Percentiles rank a stretch among this genome's conserved stretches.
phyloP scores from a whole-genome alignment of 1,140 invertebrate species.

The Rhagoletis zephyria region DNA sequence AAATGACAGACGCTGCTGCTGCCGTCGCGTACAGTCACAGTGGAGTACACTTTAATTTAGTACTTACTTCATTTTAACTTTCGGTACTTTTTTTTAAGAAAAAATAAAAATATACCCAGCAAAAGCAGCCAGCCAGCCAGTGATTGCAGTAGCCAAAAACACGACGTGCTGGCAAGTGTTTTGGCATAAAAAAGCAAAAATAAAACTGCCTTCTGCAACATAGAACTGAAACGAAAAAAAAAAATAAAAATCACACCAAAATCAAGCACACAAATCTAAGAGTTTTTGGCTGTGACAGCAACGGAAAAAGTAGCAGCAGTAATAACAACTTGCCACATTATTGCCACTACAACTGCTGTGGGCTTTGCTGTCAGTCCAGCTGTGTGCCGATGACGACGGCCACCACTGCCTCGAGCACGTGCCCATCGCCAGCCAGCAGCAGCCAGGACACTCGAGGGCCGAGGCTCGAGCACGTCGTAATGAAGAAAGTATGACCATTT shows the following conservation, averaged over 20 bases:
- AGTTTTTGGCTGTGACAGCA: neutral
- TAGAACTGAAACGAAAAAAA: neutral
- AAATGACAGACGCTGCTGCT: neutral
- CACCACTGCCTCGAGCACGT: constrained; percentile 9
- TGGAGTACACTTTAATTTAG: neutral
- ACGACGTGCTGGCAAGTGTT: neutral
- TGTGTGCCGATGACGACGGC: neutral
- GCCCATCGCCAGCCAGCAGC: neutral
- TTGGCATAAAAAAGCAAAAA: neutral
- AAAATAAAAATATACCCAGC: too few relatives aligned
- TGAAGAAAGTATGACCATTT: constrained; percentile 48
- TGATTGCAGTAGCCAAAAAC: neutral
- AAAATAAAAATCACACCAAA: neutral
- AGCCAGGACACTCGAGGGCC: too few relatives aligned
- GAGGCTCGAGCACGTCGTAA: constrained; percentile 11
- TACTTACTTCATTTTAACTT: neutral
- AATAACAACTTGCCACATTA: constrained; percentile 41
- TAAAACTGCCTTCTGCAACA: too few relatives aligned
- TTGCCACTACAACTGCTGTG: constrained; percentile 13
- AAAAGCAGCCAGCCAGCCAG: too few relatives aligned
- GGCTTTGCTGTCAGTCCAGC: neutral
- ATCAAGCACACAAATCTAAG: neutral
- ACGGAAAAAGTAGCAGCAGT: neutral
- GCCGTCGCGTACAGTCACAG: neutral
- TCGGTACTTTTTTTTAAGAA: too few relatives aligned